Percentiles rank a stretch among this genome's conserved stretches.
Conservation (phyloP, 2,888 invertebrate species). For the Daptonema setosum region DNA sequence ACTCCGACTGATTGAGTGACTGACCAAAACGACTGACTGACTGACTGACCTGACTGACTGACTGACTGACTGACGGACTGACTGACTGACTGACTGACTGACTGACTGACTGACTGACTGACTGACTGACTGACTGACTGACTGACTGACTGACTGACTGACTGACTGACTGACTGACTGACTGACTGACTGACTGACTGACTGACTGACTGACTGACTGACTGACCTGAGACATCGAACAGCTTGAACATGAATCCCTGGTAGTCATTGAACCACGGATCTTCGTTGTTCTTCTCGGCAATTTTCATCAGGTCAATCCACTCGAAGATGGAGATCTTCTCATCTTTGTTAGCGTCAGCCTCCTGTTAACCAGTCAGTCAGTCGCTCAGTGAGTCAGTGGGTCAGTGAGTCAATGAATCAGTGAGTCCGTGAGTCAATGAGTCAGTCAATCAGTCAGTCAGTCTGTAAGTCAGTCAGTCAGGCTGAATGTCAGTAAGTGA, state of each 20-base stretch:
- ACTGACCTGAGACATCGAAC: slow-evolving; percentile 8
- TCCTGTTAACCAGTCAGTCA: too few relatives aligned
- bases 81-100: too few relatives aligned
- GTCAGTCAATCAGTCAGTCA: too few relatives aligned
- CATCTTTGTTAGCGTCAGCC: neutral
- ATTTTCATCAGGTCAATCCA: neutral
- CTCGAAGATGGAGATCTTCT: neutral
- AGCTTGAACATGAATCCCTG: slow-evolving; percentile 6
- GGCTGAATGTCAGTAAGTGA: too few relatives aligned
- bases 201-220: neutral
- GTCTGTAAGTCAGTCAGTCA: too few relatives aligned
- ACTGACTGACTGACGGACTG: too few relatives aligned
- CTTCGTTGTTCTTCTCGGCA: neutral
- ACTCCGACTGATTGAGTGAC: too few relatives aligned
- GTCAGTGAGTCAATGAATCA: too few relatives aligned
- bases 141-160: neutral
- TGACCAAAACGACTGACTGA: too few relatives aligned
- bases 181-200: neutral
- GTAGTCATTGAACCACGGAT: slow-evolving; percentile 6
- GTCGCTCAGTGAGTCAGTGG: too few relatives aligned
- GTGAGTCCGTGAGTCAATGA: too few relatives aligned
- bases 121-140: neutral
- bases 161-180: neutral
- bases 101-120: neutral
- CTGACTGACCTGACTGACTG: too few relatives aligned